Percentiles rank a stretch among this genome's conserved stretches.
Conservation (phyloP, 1,140 invertebrate genomes). For the Sipha flava region DNA sequence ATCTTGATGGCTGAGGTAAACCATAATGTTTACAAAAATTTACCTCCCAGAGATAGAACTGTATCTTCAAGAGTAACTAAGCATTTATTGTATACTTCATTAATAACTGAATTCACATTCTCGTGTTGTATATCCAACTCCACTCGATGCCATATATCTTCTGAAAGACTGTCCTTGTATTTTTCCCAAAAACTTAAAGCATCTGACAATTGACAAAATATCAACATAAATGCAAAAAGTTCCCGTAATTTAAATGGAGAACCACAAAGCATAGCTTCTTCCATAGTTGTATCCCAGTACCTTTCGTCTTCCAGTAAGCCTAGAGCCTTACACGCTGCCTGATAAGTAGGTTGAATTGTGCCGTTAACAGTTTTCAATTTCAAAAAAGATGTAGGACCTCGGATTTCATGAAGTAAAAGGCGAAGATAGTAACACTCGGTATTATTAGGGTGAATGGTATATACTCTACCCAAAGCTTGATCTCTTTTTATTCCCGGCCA, state of each 20-base stretch:
- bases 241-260: slow-evolving; percentile 43
- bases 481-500: slow-evolving; percentile 34
- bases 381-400: slow-evolving; percentile 44
- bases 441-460: slow-evolving; percentile 42
- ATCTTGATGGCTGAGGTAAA: slow-evolving; percentile 20
- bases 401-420: slow-evolving; percentile 39
- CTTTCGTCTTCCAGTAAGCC: slow-evolving; percentile 39
- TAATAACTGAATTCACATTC: slow-evolving; percentile 34
- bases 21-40: slow-evolving; percentile 17
- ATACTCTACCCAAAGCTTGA: slow-evolving; percentile 39
- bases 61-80: slow-evolving; percentile 43
- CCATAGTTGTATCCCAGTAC: slow-evolving; percentile 40
- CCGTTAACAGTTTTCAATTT: slow-evolving; percentile 42
- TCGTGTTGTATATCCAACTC: slow-evolving; percentile 33
- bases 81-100: slow-evolving; percentile 37
- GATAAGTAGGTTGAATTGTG: slow-evolving; percentile 38
- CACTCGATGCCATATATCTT: slow-evolving; percentile 40
- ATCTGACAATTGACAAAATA: slow-evolving; percentile 39
- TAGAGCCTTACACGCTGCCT: slow-evolving; percentile 34
- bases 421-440: slow-evolving; percentile 40
- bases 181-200: slow-evolving; percentile 41
- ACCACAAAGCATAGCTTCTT: slow-evolving; percentile 37
- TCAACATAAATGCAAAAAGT: slow-evolving; percentile 44
- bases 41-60: slow-evolving; percentile 39
- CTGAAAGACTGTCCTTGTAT: slow-evolving; percentile 40